Conservation (phyloP, 2,113 vertebrate species). For the Dipodomys merriami region DNA sequence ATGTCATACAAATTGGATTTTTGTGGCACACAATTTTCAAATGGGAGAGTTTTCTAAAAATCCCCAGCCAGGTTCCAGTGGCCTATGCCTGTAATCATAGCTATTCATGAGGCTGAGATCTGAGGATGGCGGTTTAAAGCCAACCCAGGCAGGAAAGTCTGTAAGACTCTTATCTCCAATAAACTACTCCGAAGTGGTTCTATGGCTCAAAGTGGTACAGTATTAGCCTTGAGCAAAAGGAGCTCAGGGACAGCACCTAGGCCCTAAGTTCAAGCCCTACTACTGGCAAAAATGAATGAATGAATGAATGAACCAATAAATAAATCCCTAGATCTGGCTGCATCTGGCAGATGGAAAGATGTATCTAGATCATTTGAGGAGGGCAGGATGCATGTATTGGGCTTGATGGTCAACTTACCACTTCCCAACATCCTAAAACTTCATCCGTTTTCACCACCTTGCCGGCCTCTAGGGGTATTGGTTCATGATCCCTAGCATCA, state of each 20-base stretch:
- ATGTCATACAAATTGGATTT: neutral
- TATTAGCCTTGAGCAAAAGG: too few species aligned
- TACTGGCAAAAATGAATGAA: too few species aligned
- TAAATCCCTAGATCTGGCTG: neutral
- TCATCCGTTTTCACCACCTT: neutral
- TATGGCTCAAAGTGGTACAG: too few species aligned
- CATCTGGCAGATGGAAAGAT: neutral
- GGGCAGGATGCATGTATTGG: neutral
- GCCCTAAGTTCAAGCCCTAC: too few species aligned
- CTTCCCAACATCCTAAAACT: neutral
- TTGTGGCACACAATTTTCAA: neutral
- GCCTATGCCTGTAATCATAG: too few species aligned
- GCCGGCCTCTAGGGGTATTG: neutral
- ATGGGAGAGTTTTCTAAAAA: constrained; percentile 19
- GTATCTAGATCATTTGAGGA: neutral
- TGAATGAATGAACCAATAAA: too few species aligned
- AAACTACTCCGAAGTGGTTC: too few species aligned
- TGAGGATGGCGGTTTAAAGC: too few species aligned
- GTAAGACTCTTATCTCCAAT: too few species aligned
- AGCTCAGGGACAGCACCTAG: too few species aligned
- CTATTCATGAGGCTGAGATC: too few species aligned
- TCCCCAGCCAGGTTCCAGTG: neutral
- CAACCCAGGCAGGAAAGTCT: too few species aligned
- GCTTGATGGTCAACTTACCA: neutral
- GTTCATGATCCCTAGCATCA: neutral